Base-by-base conservation (phyloP, 2,888 invertebrate genomes). In the Orchesellides sinensis region DNA sequence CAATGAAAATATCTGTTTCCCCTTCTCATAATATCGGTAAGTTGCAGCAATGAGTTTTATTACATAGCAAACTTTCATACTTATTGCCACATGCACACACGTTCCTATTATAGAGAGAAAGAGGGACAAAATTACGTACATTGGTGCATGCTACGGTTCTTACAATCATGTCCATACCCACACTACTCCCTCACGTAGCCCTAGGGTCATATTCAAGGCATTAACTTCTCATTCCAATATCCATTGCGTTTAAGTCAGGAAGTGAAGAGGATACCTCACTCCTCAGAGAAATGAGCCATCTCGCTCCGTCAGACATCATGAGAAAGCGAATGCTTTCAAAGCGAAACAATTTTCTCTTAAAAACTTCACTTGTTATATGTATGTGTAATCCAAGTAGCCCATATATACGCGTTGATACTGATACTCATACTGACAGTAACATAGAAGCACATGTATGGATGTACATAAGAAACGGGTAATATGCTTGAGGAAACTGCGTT, bases 141-240 rank as follows among this genome's bases (percentile, higher is more conserved):
- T 59, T 29, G 25, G n/a, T n/a, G n/a, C n/a, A n/a, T 40, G 40
- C 40, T 40, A 40, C 40, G n/a, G 10, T 35, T 40, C 49, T 27
- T 35, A 29, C 35, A 40, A 27, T 40, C 21, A 27, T 56, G 52
- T 63, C 49, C 63, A 27, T 23, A 19, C 56, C 17, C 66, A 56
- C 65, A 45, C 54, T n/a, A n/a, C n/a, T 66, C 49, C 54, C 25
- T 52, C 6, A 25, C 68, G 59, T 32, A 77, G 47, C 77, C 68
- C 68, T 56, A 27, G 69, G 78, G 69, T 78, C 78, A 78, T 77
- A 77, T 77, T 70, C 78, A 61, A 63, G 27, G 63, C 70, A 78
- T 69, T 78, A 78, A 70, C 61, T 49, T 49, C 70, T 70, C 78
- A 69, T 70, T 63, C 70, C 78, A 70, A 70, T 78, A 78, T 52